Percentiles rank a stretch among this genome's conserved stretches.
phyloP scores from a whole-genome alignment of 2,888 invertebrate genomes.

The Andrena praecox region DNA sequence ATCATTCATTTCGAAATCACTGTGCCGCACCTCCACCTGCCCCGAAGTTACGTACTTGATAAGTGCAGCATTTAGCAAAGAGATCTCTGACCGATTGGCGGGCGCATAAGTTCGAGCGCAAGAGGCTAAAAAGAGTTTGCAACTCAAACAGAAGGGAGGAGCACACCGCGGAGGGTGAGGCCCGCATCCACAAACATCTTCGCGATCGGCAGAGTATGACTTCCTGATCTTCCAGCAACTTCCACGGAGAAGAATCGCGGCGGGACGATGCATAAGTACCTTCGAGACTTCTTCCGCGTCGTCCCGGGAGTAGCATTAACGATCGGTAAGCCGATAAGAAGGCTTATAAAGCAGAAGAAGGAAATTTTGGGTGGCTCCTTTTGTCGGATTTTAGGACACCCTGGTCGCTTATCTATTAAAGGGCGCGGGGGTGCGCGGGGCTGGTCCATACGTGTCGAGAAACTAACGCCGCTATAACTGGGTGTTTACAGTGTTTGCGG shows the following conservation, averaged over 20 bases:
- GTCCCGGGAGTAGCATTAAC: slow-evolving; percentile 48
- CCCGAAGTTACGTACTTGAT: too few relatives aligned
- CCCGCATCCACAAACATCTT: slow-evolving; percentile 39
- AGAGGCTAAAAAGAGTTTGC: slow-evolving; percentile 20
- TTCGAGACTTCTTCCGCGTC: slow-evolving; percentile 23
- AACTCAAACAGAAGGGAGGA: slow-evolving; percentile 25
- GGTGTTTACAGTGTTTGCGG: slow-evolving; percentile 68
- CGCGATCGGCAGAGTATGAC: slow-evolving; percentile 53
- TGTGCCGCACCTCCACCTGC: too few relatives aligned
- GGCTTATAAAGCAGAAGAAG: slow-evolving; percentile 53
- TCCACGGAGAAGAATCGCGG: background rate
- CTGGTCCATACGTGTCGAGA: background rate
- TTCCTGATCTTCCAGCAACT: slow-evolving; percentile 36
- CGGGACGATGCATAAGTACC: slow-evolving; percentile 32
- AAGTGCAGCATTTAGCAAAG: too few relatives aligned
- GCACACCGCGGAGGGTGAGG: background rate
- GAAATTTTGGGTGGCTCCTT: slow-evolving; percentile 52
- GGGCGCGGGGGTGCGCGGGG: background rate
- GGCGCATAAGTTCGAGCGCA: too few relatives aligned
- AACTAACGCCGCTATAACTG: slow-evolving; percentile 46
- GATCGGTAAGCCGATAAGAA: slow-evolving; percentile 67
- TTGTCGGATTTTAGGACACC: slow-evolving; percentile 15
- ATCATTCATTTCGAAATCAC: too few relatives aligned
- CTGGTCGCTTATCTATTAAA: slow-evolving; percentile 31
- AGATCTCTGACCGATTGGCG: too few relatives aligned